phyloP scores from a whole-genome alignment of 2,888 invertebrate genomes.

The Sipha maydis region DNA sequence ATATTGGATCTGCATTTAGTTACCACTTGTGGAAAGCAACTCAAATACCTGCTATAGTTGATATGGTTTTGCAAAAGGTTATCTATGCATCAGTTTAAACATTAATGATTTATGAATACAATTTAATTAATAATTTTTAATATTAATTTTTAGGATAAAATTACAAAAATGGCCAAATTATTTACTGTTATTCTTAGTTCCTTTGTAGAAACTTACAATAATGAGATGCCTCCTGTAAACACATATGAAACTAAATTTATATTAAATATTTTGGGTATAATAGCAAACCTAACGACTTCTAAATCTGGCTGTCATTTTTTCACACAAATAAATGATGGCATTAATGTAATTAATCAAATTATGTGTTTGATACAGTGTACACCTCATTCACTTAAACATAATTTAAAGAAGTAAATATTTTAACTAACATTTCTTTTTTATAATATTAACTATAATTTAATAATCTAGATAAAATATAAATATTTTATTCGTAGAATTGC shows the following conservation, averaged over 20 bases:
- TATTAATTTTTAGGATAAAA: constrained; percentile 31
- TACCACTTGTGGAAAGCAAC: constrained; percentile 25
- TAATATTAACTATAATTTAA: background rate
- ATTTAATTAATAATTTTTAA: background rate
- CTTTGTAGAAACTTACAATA: constrained; percentile 12
- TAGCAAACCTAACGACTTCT: constrained; percentile 36
- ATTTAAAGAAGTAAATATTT: constrained; percentile 45
- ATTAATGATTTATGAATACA: too few relatives aligned
- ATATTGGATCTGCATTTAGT: constrained; percentile 23
- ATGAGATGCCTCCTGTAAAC: constrained; percentile 18
- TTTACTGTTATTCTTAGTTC: constrained; percentile 27
- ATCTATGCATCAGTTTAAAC: background rate
- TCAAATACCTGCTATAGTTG: constrained; percentile 24
- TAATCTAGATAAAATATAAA: background rate
- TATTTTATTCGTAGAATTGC: background rate
- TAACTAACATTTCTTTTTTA: background rate
- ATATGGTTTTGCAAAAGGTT: constrained; percentile 33
- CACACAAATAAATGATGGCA: constrained; percentile 39
- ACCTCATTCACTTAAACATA: constrained; percentile 23
- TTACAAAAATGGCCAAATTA: constrained; percentile 27
- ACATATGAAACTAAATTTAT: constrained; percentile 29
- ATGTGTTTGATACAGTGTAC: background rate
- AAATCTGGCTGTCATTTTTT: constrained; percentile 46
- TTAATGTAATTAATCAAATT: constrained; percentile 18
- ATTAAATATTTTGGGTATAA: constrained; percentile 25